A percentile compares a stretch with the other conserved stretches of the same genome.
phyloP scores from a whole-genome alignment of 2,113 vertebrate species.

The Steatornis caripensis region DNA sequence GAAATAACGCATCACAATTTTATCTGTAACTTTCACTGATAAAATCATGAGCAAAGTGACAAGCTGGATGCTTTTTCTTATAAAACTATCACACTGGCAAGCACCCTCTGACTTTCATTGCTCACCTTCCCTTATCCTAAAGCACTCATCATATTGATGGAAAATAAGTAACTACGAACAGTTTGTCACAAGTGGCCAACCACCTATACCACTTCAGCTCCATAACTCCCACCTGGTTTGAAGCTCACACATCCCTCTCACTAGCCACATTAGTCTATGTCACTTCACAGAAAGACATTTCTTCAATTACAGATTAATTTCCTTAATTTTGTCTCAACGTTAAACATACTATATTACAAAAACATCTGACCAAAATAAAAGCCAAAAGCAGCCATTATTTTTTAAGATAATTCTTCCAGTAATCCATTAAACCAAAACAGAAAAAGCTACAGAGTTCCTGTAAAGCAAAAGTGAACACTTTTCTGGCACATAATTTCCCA shows the following conservation, averaged over 20 bases:
- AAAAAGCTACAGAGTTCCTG: neutral
- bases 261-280: too few relatives aligned
- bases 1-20: neutral
- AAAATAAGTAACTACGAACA: neutral
- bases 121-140: neutral
- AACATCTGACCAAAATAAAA: neutral
- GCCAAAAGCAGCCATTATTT: neutral
- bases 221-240: fast-evolving
- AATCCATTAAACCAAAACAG: neutral
- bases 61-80: neutral
- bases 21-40: neutral
- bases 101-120: neutral
- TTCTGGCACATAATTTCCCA: neutral
- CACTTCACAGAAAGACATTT: neutral
- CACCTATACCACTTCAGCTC: neutral
- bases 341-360: neutral
- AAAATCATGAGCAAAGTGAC: neutral
- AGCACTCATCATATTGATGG: neutral
- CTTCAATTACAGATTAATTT: neutral
- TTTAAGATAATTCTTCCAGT: neutral
- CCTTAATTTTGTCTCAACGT: neutral
- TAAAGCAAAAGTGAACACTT: neutral
- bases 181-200: neutral
- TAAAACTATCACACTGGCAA: neutral
- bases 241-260: neutral